Percentiles rank a stretch among this genome's conserved stretches.
Evolutionary conservation across 2,797 vertebrate species (phyloP).

Genomic region (Prionace glauca): DNA sequence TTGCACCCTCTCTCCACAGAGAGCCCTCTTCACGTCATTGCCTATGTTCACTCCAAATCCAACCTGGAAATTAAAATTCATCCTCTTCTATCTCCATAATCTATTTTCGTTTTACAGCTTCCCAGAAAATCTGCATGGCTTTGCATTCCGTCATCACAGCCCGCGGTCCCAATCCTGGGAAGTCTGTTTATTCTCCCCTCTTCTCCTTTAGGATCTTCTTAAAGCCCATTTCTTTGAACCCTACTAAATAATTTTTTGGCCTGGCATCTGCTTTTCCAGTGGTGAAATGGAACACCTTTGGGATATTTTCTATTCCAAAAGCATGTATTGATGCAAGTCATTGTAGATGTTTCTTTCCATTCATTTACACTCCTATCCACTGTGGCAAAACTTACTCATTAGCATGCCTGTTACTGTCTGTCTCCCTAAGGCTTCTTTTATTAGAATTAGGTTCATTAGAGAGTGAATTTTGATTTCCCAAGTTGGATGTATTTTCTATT

Average conservation of each 20-base stretch:
- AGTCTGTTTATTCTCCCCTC: background rate
- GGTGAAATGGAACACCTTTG: background rate
- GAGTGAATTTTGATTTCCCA: constrained; percentile 15
- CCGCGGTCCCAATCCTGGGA: background rate
- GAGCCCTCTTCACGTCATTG: background rate
- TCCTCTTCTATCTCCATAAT: background rate
- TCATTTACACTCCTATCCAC: background rate
- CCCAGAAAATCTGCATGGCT: background rate
- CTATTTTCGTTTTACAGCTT: background rate
- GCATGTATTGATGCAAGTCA: background rate
- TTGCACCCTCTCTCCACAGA: background rate
- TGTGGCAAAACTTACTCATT: constrained; percentile 1
- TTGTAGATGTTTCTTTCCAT: background rate
- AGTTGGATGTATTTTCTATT: background rate
- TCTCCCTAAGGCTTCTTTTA: background rate
- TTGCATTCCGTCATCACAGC: background rate
- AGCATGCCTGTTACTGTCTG: background rate
- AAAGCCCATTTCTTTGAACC: background rate
- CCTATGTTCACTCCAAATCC: background rate
- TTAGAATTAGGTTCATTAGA: constrained; percentile 29
- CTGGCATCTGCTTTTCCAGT: background rate
- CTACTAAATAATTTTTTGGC: background rate
- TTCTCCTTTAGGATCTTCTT: background rate
- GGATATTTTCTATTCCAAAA: background rate
- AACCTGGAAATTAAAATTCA: background rate